A percentile compares a stretch with the other conserved stretches of the same genome.
These are phyloP conservation scores for Ceratotherium simum DNA, from an alignment of 2,113 vertebrate species.

Conservation along the genomic window DNA sequence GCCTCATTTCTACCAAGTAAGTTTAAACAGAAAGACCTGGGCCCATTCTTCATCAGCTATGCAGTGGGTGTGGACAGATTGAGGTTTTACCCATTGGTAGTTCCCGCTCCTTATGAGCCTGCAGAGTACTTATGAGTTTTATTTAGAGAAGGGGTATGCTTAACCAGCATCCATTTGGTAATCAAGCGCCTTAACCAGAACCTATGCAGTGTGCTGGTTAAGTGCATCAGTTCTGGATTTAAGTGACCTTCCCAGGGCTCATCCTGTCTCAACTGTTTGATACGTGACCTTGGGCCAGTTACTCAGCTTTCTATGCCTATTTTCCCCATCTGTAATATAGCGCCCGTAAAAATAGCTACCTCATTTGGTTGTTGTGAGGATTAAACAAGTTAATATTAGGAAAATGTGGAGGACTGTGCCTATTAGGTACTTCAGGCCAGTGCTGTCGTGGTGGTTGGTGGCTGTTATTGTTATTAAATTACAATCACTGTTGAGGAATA, in stretches of 20 bases:
- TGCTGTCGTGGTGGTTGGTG: neutral
- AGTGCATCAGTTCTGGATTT: neutral
- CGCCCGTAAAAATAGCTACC: neutral
- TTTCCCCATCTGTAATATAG: neutral
- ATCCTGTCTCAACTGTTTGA: neutral
- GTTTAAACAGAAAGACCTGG: constrained; percentile 43
- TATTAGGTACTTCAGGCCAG: neutral
- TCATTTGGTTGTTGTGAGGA: neutral
- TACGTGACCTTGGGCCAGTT: neutral
- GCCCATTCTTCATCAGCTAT: neutral
- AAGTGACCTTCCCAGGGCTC: neutral
- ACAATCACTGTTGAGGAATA: neutral
- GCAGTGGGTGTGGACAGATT: neutral
- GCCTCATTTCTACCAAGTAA: constrained; percentile 56
- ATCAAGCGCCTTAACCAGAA: neutral
- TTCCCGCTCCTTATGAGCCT: neutral
- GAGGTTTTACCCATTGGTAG: neutral
- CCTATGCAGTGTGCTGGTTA: neutral
- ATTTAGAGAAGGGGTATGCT: neutral
- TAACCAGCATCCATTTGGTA: neutral
- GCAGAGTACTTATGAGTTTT: neutral
- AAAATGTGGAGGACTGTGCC: neutral
- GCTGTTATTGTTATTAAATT: neutral
- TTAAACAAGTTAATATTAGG: neutral
- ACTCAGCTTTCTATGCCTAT: neutral